Evolutionary conservation across 2,113 vertebrate genomes (phyloP).

Genomic region (Dinomys branickii): DNA sequence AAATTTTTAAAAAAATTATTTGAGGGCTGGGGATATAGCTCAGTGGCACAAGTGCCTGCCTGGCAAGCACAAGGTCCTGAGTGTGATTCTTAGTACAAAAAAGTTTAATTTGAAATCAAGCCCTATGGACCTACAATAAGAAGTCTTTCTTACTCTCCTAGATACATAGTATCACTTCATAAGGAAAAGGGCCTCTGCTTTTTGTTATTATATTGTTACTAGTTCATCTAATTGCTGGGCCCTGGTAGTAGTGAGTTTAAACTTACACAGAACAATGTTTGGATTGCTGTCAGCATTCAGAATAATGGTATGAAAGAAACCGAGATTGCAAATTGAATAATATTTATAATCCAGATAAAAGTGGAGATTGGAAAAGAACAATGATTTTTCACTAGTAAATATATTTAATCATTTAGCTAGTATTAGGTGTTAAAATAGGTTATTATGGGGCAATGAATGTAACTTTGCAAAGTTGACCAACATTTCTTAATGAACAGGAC

Average conservation of each 20-base stretch:
- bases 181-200: background rate
- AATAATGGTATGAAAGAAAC: background rate
- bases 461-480: background rate
- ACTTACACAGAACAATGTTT: background rate
- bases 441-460: background rate
- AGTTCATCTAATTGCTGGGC: background rate
- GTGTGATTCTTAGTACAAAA: background rate
- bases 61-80: no score
- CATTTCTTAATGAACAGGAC: background rate
- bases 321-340: background rate
- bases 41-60: no score
- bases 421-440: background rate
- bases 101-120: background rate
- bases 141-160: background rate
- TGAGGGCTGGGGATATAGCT: background rate
- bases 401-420: background rate
- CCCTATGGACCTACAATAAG: background rate
- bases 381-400: background rate
- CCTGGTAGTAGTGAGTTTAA: background rate
- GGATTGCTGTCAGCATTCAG: background rate
- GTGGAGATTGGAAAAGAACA: background rate
- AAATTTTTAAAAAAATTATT: background rate
- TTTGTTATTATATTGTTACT: background rate
- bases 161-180: background rate
- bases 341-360: background rate